Evolutionary conservation across 1,140 invertebrate genomes (phyloP), one percentile per base, ranked within the genome.

Genomic region (Odontomachus brunneus): DNA sequence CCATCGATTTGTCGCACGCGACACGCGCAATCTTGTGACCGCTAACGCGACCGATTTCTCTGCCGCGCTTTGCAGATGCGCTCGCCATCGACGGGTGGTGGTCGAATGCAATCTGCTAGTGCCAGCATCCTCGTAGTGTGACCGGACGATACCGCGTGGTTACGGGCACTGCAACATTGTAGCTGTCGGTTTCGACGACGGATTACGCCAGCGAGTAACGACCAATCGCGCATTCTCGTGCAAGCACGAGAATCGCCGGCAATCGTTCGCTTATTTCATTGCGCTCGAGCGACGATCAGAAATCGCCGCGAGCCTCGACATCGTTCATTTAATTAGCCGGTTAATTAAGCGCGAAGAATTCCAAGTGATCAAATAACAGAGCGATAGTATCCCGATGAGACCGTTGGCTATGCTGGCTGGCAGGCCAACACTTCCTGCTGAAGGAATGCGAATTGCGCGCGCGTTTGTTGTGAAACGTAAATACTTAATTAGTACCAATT

Each of bases 21-120:
- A 71, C 84, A 75, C 57, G 71, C 48, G 44, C 51, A 65, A 86
- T 63, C 74, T 66, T 65, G 84, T 17, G 26, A 29, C 26, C 29
- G 80, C 57, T 86, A 83, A 74, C 57, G 63, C 51, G 65, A 48
- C 29, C 19, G 17, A 55, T 53, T 78, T 24, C 63, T 78, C 49
- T 24, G 11, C 17, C 15, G 5, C 38, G 19, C 38, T 17, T 3
- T 33, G 22, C 38, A 22, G 22, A 73, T n/a, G 53, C 51, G 29
- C 29, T 33, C 29, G 2, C 38, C 9, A 11, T 44, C 38, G 38
- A 44, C 9, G 38, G 2, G 38, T 7, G 38, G 49, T 44, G 29
- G 63, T 69, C 7, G n/a, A 57, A 59, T 69, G 38, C 48, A 59
- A 75, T 72, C 44, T 62, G 72, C 66, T 49, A 44, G 60, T 26